Base-by-base conservation (phyloP, 2,888 invertebrate species). In the Miltochrista miniata region DNA sequence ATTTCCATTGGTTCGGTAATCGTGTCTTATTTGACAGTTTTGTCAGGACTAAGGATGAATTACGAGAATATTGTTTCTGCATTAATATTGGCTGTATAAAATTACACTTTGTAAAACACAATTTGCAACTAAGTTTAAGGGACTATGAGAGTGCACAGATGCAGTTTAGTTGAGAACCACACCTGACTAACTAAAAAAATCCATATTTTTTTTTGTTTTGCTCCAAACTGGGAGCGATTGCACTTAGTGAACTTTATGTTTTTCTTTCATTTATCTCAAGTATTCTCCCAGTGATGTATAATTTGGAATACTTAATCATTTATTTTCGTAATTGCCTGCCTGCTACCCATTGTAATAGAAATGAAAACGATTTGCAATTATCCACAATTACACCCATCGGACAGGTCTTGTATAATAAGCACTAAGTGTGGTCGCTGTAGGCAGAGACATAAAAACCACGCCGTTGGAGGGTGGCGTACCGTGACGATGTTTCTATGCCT, bases 401-500 rank as follows among this genome's bases (percentile, higher is more conserved):
- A 15, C 39, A 48, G 29, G 46, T 45, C 43, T 53, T 49, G 51
- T 45, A 49, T 42, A 54, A 60, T 54, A 56, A 45, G 50, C 33
- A 48, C 43, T 54, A 33, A 64, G 48, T 51, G 43, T 47, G 37
- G 35, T 3, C 13, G 35, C 9, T 43, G 18, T 43, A 9, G n/a
- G 35, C 12, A 44, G 2, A 31, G 34, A 5, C 54, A 45, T 30
- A 63, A 60, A 57, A 57, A 57, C 48, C 11, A 5, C 14, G n/a
- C 30, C 10, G 36, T 29, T 33, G 15, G 31, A 31, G 42, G 45
- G 37, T 54, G 52, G 40, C 38, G 51, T 53, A 48, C 44, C 63
- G 54, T 57, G 60, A 59, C 66, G 37, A 34, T 31, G 59, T 61
- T 50, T 56, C 62, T 66, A 36, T 34, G 40, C 9, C 31, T 4